These are phyloP conservation scores for Trypoxylus dichotomus DNA, from an alignment of 1,140 invertebrate species.

Conservation along the genomic window DNA sequence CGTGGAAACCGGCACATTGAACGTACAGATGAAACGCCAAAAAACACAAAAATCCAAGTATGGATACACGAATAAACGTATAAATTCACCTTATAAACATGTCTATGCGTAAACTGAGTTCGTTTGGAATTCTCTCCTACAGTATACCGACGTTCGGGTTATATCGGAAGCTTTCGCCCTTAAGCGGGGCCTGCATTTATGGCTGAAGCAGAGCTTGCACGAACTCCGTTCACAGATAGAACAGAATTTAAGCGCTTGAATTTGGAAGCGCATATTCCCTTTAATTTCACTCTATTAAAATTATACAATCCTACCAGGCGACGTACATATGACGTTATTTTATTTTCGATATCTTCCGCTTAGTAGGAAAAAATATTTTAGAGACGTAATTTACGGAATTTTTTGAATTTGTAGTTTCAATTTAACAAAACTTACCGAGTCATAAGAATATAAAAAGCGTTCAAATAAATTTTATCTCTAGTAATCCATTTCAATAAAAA, in stretches of 20 bases:
- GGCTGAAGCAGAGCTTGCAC: background rate
- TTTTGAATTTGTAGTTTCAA: too few species aligned
- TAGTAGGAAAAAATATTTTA: too few species aligned
- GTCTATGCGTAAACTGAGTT: background rate
- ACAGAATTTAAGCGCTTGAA: background rate
- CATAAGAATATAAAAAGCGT: too few species aligned
- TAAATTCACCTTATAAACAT: conserved; percentile 18
- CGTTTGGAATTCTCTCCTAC: conserved; percentile 12
- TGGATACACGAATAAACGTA: conserved; percentile 1
- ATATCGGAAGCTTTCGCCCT: conserved; percentile 5
- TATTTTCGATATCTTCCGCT: background rate
- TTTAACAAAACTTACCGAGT: too few species aligned
- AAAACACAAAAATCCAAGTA: background rate
- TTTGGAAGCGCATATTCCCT: conserved; percentile 11
- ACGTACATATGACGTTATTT: background rate
- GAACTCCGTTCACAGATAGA: background rate
- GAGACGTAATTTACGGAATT: too few species aligned
- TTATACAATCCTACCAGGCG: background rate
- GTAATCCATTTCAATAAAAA: too few species aligned
- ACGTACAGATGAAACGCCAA: background rate
- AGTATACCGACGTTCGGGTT: background rate
- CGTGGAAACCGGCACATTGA: background rate
- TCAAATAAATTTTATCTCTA: too few species aligned
- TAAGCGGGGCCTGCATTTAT: conserved; percentile 1
- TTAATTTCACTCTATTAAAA: conserved; percentile 12